A percentile compares a stretch with the other conserved stretches of the same genome.
phyloP scores from a whole-genome alignment of 2,113 vertebrate genomes.

The Centropristis striata region DNA sequence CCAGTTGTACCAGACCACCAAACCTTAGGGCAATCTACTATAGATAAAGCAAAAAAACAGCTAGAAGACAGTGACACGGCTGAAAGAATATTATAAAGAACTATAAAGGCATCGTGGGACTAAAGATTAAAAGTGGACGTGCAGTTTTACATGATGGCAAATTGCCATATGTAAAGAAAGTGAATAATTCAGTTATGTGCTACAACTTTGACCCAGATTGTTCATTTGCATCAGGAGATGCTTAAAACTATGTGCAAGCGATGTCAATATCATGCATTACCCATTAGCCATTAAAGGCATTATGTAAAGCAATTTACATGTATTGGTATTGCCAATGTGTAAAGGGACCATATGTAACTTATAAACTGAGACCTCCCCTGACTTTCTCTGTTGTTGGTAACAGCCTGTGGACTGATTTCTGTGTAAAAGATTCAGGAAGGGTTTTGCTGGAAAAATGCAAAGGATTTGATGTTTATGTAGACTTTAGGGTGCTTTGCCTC shows the following conservation, averaged over 20 bases:
- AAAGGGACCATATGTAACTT: no score
- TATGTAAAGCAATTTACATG: no score
- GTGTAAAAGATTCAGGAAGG: no score
- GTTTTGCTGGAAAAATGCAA: no score
- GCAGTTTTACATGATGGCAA: slow-evolving; percentile 13
- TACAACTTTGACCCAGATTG: slow-evolving; percentile 26
- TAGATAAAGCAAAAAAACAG: slow-evolving; percentile 1
- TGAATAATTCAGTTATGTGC: slow-evolving; percentile 10
- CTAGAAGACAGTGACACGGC: slow-evolving; percentile 23
- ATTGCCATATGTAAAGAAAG: slow-evolving; percentile 5
- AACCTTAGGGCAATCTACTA: slow-evolving; percentile 18
- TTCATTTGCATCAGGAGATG: slow-evolving; percentile 30
- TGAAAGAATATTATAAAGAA: slow-evolving; percentile 33
- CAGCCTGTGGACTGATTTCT: no score
- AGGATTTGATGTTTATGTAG: no score
- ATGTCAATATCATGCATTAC: background rate
- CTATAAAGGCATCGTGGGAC: slow-evolving; percentile 13
- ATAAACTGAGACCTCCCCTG: no score
- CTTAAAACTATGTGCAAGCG: background rate
- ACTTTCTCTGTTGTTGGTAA: no score
- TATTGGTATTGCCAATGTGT: no score
- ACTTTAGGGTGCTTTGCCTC: no score
- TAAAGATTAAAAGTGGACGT: slow-evolving; percentile 23
- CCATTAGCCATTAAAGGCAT: background rate
- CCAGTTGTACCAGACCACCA: slow-evolving; percentile 18